Evolutionary conservation across 2,797 vertebrate species (phyloP), one percentile per base, ranked within the genome.

Genomic region (Pogonophryne albipinna): DNA sequence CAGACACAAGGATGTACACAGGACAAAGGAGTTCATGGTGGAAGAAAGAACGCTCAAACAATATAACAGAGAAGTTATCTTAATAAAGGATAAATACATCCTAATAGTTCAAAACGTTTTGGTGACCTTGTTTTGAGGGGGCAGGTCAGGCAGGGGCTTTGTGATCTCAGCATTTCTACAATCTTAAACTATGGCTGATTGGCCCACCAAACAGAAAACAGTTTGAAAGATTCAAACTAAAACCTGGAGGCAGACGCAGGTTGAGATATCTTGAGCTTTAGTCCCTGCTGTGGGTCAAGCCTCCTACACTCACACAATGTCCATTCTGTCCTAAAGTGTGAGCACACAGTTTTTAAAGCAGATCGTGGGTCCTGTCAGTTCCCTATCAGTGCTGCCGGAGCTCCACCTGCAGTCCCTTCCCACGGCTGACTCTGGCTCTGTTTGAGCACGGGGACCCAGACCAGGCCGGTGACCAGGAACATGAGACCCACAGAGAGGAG

Each of bases 401-500:
- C 6, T 31, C 74, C 44, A 7, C 45, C 10, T 62, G 58, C 2
- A 23, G 27, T 15, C 4, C 42, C 17, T 34, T 60, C 7, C 64
- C 20, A 13, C 57, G 66, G 45, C 31, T 31, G 59, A 69, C 31
- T 45, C 65, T 11, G 12, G 15, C 59, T 80, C 64, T 86, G 78
- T 66, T 88, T 85, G 72, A 88, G 46, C 12, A 88, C 55, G 0
- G 73, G 77, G 27, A 93, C 56, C 80, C 82, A 88, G 14, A 74
- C 86, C n/a, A 82, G 72, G 51, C 74, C 87, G 3, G 80, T 86
- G 60, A 93, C 80, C 49, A 83, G 51, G 74, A 93, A 82, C 68
- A 88, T 53, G 11, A 93, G 76, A 23, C 83, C 82, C 46, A 81
- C 49, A 11, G 79, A 80, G 76, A 87, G 76, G 45, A 84, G 70